Evolutionary conservation across 2,888 invertebrate species (phyloP).

Genomic region (Cerastis rubricosa): DNA sequence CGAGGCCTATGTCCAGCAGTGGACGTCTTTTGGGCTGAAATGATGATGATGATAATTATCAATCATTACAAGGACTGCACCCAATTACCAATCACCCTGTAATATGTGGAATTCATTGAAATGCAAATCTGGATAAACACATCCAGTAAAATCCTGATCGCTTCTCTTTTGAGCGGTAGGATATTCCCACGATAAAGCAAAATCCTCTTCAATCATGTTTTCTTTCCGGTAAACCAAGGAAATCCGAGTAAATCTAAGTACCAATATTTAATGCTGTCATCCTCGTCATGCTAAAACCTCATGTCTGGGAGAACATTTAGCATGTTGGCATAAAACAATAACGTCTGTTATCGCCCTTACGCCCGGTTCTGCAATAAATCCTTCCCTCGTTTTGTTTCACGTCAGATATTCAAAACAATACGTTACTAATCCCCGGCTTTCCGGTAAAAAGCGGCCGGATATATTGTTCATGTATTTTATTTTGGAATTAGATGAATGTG

Average conservation of each 20-base stretch:
- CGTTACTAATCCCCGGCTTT: conserved; percentile 53
- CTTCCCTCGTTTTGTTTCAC: conserved; percentile 39
- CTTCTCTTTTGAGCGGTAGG: too few relatives aligned
- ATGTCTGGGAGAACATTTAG: conserved; percentile 7
- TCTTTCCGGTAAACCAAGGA: background rate
- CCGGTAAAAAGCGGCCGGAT: conserved; percentile 50
- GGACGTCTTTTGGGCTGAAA: too few relatives aligned
- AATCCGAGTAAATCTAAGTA: background rate
- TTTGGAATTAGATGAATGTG: conserved; percentile 27
- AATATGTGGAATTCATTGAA: too few relatives aligned
- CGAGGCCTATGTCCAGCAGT: too few relatives aligned
- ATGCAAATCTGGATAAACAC: too few relatives aligned
- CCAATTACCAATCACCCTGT: too few relatives aligned
- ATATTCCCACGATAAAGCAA: too few relatives aligned
- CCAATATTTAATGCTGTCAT: conserved; percentile 4
- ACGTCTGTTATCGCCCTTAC: conserved; percentile 48
- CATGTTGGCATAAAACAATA: conserved; percentile 44
- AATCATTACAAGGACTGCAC: too few relatives aligned
- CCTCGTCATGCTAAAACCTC: conserved; percentile 1
- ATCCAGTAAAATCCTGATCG: too few relatives aligned
- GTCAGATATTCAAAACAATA: conserved; percentile 62
- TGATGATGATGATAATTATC: too few relatives aligned
- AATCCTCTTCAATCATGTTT: background rate
- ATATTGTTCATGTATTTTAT: conserved; percentile 57
- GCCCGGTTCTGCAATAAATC: conserved; percentile 48